These are phyloP conservation scores for Sebastes variabilis DNA, from an alignment of 2,797 vertebrate species.

Conservation along the genomic window DNA sequence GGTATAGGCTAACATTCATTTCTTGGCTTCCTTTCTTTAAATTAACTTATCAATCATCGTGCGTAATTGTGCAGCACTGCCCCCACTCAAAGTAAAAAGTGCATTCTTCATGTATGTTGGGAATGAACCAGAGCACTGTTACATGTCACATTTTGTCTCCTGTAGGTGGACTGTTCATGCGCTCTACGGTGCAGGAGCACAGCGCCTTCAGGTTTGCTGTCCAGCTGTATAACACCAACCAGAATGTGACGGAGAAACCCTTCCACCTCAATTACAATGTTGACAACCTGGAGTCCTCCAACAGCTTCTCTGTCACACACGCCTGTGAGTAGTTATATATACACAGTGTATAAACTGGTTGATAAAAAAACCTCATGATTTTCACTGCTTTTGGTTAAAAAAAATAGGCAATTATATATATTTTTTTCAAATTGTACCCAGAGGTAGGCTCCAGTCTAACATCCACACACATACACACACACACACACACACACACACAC, in stretches of 20 bases:
- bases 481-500: neutral
- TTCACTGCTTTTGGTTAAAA: neutral
- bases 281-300: conserved; percentile 98
- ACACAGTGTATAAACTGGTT: neutral
- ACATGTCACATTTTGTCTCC: conserved; percentile 48
- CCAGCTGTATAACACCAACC: conserved; percentile 99
- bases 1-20: neutral
- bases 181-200: conserved; percentile 98
- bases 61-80: neutral
- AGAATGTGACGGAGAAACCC: conserved; percentile 97
- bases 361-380: neutral
- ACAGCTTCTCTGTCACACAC: conserved; percentile 99
- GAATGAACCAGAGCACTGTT: conserved; percentile 12
- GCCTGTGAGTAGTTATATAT: conserved; percentile 94
- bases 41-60: neutral
- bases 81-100: neutral
- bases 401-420: neutral
- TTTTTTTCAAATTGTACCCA: neutral
- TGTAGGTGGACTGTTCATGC: conserved; percentile 97
- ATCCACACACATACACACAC: neutral
- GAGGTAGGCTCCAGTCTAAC: neutral
- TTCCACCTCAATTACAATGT: conserved; percentile 99
- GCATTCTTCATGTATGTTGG: neutral
- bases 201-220: conserved; percentile 98
- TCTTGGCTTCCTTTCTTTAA: neutral